Base-by-base conservation (phyloP, 2,113 vertebrate species). In the Rhegmatorhina hoffmannsi region DNA sequence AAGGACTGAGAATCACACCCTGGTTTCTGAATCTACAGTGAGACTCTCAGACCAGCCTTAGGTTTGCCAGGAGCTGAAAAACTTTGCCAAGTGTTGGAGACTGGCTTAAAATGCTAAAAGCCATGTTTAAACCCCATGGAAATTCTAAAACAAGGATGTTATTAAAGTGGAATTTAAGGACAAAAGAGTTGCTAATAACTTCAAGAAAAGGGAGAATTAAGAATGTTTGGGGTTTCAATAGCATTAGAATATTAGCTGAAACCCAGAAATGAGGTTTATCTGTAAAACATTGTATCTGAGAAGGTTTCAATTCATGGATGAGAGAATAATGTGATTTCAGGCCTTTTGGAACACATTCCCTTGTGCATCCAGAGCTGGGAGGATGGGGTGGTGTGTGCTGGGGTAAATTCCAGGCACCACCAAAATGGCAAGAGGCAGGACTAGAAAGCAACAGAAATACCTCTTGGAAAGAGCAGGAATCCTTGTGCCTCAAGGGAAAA, bases 161-260 rank as follows among this genome's bases (percentile, higher is more conserved):
- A 94, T 87, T 96, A 75, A 82, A 92, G 77, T n/a, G 24, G 95
- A 94, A 94, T 95, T 96, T 96, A 84, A 87, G 69, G 78, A 95
- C 95, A 94, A 96, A 92, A 76, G 92, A 63, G 24, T 78, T 38
- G 56, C 58, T 94, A 91, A 95, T 94, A 55, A 81, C 69, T 46
- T 78, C 43, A 84, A 96, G 90, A 94, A 95, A 96, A 84, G 84
- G 56, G 52, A 92, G 81, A 91, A 84, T 92, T 84, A 95, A 83
- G 89, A 87, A 75, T 89, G 43, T 91, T 96, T 47, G 80, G 47
- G 36, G 36, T 92, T 94, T 59, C 92, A 95, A 91, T 64, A 59
- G 90, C 31, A 92, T 96, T 96, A 92, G 84, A 59, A 92, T 87
- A 89, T 94, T 89, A 96, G 81, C 47, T 84, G 66, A 78, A 87